Evolutionary conservation across 2,797 vertebrate genomes (phyloP), one percentile per base, ranked within the genome.

Genomic region (Gymnothorax reevesii): DNA sequence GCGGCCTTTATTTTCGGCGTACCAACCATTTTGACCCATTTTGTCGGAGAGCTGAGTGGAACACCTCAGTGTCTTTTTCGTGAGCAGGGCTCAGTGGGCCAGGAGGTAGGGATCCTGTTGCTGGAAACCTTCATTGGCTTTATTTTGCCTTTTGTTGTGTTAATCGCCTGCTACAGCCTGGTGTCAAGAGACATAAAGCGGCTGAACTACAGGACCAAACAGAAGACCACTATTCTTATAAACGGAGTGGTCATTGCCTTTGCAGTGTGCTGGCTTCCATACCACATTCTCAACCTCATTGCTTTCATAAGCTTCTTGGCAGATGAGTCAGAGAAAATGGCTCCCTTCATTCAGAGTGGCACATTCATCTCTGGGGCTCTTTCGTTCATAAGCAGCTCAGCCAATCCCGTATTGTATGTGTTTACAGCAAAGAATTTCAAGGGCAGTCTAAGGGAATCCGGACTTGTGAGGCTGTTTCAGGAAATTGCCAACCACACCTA

Each of bases 401-500:
- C 89, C 69, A 94, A 93, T 90, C 95, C 94, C 54, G 87, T 96
- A 33, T 92, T 96, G 82, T 95, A 96, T 0, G 92, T 91, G 66
- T 93, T 96, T 88, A 93, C 95, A 8, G 94, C 95, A 0, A 94
- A 88, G 84, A 96, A 88, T 84, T 93, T 96, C 59, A 93, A 83
- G 91, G 90, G 88, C 64, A 93, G 92, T 86, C 87, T 96, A 8
- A 89, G 86, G 52, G 88, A 93, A 83, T 91, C 93, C 7, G 90
- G 87, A 25, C 90, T 97, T 71, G 90, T 92, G 49, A 94, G 89
- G 82, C 92, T 97, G 3, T 97, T 97, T 89, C 92, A 96, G 80
- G 95, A 96, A 87, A 89, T 96, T 52, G 90, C 89, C 66, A 90
- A 89, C 60, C 90, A 89, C 27, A 90, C 88, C 71, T 86, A 85